Evolutionary conservation across 35 echinoderm and acorn worm genomes (phyloP), one percentile per base, ranked within the genome.

Genomic region (Eucidaris tribuloides): DNA sequence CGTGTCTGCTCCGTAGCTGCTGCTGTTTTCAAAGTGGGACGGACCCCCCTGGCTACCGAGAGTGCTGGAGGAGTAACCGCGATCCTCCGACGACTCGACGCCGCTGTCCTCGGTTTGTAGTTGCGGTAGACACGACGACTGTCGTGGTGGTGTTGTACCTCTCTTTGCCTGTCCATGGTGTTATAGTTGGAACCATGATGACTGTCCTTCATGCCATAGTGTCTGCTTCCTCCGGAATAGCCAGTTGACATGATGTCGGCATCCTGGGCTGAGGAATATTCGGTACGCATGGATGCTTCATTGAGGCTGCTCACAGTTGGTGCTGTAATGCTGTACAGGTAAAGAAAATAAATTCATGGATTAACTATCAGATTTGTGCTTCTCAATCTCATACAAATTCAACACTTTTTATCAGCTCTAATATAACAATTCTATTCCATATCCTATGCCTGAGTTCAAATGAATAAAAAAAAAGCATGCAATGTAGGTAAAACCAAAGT

Each of bases 71-170:
- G 19, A 46, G 41, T 74, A 74, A 5, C 37, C 68, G n/a, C 25
- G 41, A 3, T 32, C 22, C 29, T 40, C 14, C 25, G 35, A 33
- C 17, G 41, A 2, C 14, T 74, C 68, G 9, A 74, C 37, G 33
- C 68, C 68, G n/a, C 68, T 74, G 68, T 74, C 68, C 68, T 42
- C 1, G 2, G 68, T 74, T 74, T 74, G 68, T 74, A 74, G 68
- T 74, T 74, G 38, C 44, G 44, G 24, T 74, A 33, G 24, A 17
- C 24, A 9, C 20, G 15, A 40, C n/a, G 14, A 32, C 22, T 64
- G 5, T 74, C 68, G 7, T 22, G 38, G 40, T 33, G 11, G n/a
- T 36, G 38, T 33, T 74, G 38, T 14, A 42, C 38, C 7, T 44
- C 68, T 44, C 68, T 38, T 33, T 13, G 15, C 3, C 5, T 4